Conservation (phyloP, 2,888 invertebrate species). For the Aleiodes testaceus region DNA sequence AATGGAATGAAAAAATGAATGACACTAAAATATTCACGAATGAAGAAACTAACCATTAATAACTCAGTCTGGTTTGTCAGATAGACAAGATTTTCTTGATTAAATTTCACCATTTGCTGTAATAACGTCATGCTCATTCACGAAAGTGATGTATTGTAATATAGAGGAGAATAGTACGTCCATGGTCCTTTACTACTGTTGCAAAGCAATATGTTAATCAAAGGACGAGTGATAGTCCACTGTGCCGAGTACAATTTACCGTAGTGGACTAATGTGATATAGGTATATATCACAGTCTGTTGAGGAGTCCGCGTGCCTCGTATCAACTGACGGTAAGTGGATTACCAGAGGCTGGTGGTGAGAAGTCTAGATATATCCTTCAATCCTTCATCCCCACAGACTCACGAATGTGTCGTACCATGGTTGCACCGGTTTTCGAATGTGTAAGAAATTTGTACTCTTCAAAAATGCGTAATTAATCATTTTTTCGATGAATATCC, state of each 20-base stretch:
- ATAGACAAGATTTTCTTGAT: constrained; percentile 20
- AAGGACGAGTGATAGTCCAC: constrained; percentile 58
- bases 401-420: neutral
- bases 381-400: constrained; percentile 1
- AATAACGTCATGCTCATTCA: constrained; percentile 27
- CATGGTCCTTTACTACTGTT: constrained; percentile 42
- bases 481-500: too few relatives aligned
- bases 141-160: constrained; percentile 36
- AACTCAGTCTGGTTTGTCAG: neutral
- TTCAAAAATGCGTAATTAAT: too few relatives aligned
- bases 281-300: constrained; percentile 50
- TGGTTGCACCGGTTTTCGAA: too few relatives aligned
- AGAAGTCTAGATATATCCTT: neutral
- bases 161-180: constrained; percentile 25
- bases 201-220: constrained; percentile 63
- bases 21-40: too few relatives aligned
- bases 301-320: constrained; percentile 35
- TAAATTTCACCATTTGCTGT: constrained; percentile 27
- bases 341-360: constrained; percentile 53
- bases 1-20: too few relatives aligned
- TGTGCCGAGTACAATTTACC: constrained; percentile 56
- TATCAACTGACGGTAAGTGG: constrained; percentile 58
- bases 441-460: too few relatives aligned
- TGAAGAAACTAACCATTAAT: too few relatives aligned
- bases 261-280: constrained; percentile 56